phyloP scores from a whole-genome alignment of 2,113 vertebrate genomes.

The Leuciscus idus region DNA sequence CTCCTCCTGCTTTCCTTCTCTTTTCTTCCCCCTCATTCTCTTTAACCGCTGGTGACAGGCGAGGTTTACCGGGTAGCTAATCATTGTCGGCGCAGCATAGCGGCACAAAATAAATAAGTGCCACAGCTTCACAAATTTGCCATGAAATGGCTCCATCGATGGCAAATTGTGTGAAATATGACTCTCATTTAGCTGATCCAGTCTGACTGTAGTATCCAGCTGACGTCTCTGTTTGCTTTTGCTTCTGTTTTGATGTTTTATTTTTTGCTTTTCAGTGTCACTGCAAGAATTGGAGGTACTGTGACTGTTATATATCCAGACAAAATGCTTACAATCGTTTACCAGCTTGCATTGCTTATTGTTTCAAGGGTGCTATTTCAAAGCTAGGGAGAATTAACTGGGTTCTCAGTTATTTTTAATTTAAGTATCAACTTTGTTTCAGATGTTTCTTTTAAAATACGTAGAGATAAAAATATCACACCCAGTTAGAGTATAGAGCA shows the following conservation, averaged over 20 bases:
- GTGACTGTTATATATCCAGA: not conserved
- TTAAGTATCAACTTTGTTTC: not conserved
- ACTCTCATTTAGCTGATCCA: slow-evolving; percentile 24
- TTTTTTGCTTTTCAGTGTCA: not conserved
- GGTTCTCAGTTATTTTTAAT: not conserved
- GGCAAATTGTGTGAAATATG: slow-evolving; percentile 32
- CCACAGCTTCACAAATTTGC: slow-evolving; percentile 52
- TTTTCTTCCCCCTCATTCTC: not conserved
- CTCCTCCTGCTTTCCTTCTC: not conserved
- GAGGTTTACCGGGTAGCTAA: slow-evolving; percentile 46
- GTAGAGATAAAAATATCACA: not conserved
- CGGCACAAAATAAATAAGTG: slow-evolving; percentile 44
- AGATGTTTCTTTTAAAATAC: not conserved
- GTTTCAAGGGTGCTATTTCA: not conserved
- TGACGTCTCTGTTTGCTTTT: slow-evolving; percentile 35
- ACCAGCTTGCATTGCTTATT: not conserved
- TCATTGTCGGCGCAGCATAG: slow-evolving; percentile 4
- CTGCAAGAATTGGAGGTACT: slow-evolving; percentile 11
- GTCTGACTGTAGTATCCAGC: slow-evolving; percentile 15
- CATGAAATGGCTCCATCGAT: slow-evolving; percentile 58
- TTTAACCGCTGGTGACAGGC: slow-evolving; percentile 53
- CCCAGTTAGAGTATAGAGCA: not conserved
- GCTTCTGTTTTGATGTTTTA: slow-evolving; percentile 2
- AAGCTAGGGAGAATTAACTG: not conserved
- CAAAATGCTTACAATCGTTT: not conserved